Evolutionary conservation across 2,113 vertebrate genomes (phyloP).

Genomic region (Daboia siamensis): DNA sequence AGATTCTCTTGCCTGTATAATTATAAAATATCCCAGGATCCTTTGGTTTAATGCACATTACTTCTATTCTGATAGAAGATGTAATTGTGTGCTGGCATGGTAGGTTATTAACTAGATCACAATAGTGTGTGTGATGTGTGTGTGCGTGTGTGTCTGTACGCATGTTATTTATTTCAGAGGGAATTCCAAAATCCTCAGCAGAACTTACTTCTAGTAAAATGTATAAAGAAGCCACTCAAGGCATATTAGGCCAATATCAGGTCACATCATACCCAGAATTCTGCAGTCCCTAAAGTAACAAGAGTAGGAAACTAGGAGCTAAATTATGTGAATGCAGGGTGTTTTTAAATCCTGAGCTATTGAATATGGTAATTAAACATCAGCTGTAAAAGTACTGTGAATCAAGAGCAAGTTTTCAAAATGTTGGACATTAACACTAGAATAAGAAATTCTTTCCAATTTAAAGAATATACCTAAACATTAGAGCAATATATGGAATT

Average conservation of each 20-base stretch:
- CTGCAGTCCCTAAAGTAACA: background rate
- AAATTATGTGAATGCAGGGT: background rate
- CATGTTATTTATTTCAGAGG: background rate
- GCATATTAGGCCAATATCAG: background rate
- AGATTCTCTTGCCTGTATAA: background rate
- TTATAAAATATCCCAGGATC: background rate
- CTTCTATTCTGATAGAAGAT: background rate
- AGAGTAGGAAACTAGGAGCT: background rate
- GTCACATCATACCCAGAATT: background rate
- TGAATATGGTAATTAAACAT: background rate
- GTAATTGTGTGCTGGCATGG: background rate
- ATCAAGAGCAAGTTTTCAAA: background rate
- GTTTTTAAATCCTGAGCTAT: background rate
- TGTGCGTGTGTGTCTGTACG: too few relatives aligned
- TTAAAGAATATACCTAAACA: background rate
- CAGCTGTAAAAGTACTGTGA: background rate
- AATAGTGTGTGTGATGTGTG: background rate
- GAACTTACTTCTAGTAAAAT: background rate
- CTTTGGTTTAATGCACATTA: background rate
- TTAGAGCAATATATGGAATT: slow-evolving; percentile 11
- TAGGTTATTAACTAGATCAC: background rate
- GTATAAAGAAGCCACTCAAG: background rate
- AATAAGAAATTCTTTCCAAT: background rate
- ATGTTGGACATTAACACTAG: background rate
- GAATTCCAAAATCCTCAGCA: background rate